These are phyloP conservation scores for Rhipidura dahli DNA, from an alignment of 2,113 vertebrate species.

Conservation along the genomic window DNA sequence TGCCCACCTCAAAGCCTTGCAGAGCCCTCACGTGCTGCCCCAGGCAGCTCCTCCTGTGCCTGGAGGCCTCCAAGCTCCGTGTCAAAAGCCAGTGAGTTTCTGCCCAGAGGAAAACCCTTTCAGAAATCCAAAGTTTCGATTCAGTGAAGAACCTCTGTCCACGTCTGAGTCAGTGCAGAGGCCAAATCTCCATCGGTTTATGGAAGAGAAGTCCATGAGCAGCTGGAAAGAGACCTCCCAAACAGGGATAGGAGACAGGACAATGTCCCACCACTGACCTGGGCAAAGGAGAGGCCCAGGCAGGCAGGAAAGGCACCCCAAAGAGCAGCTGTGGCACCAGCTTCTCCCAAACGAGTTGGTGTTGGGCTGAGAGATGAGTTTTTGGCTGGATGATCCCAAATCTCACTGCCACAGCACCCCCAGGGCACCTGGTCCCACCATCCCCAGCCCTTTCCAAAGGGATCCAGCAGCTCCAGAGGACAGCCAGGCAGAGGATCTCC, in stretches of 20 bases:
- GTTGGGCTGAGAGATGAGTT: neutral
- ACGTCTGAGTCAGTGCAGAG: rapidly evolving
- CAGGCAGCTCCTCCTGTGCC: neutral
- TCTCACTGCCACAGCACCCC: neutral
- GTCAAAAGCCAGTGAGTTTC: neutral
- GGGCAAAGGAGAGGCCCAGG: neutral
- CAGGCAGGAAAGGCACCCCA: neutral
- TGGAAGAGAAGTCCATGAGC: neutral
- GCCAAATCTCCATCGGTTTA: neutral
- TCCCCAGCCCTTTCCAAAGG: neutral
- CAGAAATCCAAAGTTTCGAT: too few species aligned
- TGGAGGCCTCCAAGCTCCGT: neutral
- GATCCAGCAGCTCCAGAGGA: neutral
- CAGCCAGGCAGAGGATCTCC: neutral
- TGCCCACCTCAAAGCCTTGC: neutral
- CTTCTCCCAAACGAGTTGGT: rapidly evolving
- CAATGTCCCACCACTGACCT: neutral
- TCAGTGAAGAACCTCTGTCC: neutral
- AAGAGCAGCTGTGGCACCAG: neutral
- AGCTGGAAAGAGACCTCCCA: neutral
- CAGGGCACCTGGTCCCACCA: neutral
- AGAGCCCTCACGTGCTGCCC: neutral
- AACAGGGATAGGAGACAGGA: neutral
- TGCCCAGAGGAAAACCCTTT: neutral
- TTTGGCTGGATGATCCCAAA: neutral